phyloP scores from a whole-genome alignment of 2,113 vertebrate genomes.

The Hucho hucho region DNA sequence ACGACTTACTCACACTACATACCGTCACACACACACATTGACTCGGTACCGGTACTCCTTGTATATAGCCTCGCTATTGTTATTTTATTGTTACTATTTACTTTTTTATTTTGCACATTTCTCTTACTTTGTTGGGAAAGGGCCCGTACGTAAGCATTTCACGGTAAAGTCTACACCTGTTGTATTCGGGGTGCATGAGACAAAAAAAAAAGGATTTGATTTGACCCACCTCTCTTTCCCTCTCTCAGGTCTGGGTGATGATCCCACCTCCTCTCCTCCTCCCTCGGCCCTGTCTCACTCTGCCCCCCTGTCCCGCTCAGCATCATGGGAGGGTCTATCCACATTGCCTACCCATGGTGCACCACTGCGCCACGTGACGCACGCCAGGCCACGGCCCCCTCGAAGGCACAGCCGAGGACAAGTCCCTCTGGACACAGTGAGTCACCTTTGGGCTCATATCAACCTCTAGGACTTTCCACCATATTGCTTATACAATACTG shows the following conservation, averaged over 20 bases:
- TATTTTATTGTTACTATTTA: too few relatives aligned
- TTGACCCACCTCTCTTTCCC: background rate
- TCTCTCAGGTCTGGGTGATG: conserved; percentile 67
- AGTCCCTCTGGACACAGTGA: conserved; percentile 72
- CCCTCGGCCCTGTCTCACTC: conserved; percentile 75
- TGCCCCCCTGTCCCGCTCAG: conserved; percentile 75
- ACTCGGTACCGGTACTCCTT: too few relatives aligned
- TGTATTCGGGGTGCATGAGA: too few relatives aligned
- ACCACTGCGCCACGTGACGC: conserved; percentile 84
- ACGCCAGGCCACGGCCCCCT: conserved; percentile 82
- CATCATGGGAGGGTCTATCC: conserved; percentile 85
- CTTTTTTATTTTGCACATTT: too few relatives aligned
- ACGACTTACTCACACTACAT: too few relatives aligned
- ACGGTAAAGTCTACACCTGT: too few relatives aligned
- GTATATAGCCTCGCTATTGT: too few relatives aligned
- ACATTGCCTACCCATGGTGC: conserved; percentile 86
- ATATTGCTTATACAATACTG: background rate
- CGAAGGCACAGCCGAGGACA: conserved; percentile 71
- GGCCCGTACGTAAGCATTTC: too few relatives aligned
- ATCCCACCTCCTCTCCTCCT: conserved; percentile 71
- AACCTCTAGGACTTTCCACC: background rate
- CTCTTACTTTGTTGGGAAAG: too few relatives aligned
- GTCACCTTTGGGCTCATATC: conserved; percentile 16
- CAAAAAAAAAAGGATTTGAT: background rate
- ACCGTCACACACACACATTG: too few relatives aligned